Conservation (phyloP, 2,113 vertebrate species). For the Bambusicola thoracicus region DNA sequence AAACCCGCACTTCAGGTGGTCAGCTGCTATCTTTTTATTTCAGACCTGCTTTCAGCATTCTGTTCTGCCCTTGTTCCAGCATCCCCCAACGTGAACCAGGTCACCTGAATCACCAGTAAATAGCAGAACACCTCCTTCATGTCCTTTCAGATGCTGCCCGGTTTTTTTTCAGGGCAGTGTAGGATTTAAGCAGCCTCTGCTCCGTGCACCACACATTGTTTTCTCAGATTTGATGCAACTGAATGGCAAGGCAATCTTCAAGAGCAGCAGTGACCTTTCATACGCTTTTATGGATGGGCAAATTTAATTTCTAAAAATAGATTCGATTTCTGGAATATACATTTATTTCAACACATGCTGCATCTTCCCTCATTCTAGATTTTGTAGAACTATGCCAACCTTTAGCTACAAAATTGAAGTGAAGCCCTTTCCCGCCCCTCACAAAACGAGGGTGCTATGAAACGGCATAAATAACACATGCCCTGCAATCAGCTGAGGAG, state of each 20-base stretch:
- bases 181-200: constrained; percentile 33
- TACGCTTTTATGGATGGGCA: constrained; percentile 56
- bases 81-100: neutral
- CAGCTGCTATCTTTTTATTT: neutral
- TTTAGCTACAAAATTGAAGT: constrained; percentile 49
- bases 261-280: constrained; percentile 59
- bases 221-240: constrained; percentile 47
- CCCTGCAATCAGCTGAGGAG: constrained; percentile 17
- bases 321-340: constrained; percentile 50
- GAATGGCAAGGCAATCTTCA: constrained; percentile 61
- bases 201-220: constrained; percentile 29
- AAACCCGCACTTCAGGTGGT: neutral
- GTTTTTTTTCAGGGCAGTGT: neutral
- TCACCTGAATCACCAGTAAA: constrained; percentile 12
- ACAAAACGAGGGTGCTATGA: neutral
- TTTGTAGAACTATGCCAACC: constrained; percentile 47
- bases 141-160: neutral
- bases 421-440: neutral
- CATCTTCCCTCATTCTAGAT: constrained; percentile 19
- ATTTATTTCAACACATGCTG: constrained; percentile 16
- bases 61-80: neutral
- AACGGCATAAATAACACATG: constrained; percentile 45
- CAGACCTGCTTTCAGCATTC: neutral
- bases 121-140: neutral
- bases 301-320: constrained; percentile 69